Base-by-base conservation (phyloP, 1,140 invertebrate genomes). In the Euschistus heros region DNA sequence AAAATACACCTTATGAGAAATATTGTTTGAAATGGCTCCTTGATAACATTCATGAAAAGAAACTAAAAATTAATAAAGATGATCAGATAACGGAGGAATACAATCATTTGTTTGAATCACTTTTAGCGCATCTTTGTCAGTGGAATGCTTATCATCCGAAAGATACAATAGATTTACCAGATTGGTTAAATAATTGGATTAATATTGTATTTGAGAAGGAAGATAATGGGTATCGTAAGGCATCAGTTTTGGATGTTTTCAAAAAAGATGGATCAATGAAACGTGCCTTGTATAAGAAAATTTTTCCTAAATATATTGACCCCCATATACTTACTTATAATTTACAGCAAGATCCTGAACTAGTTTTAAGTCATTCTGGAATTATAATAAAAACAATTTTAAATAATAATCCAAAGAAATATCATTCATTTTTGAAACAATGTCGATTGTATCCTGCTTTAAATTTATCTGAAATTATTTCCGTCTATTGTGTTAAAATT, bases 1-100 rank as follows among this genome's bases (percentile, higher is more conserved):
- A 37, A 18, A 42, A 42, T 55, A 54, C 52, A 54, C 63, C 24
- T 5, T 57, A 13, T 57, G 27, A 64, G 6, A 64, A 55, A 64
- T 18, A 33, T 13, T 64, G 52, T 55, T 24, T 64, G 18, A 1
- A 20, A 15, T 64, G 63, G 63, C 37, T 64, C 30, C 10, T 64
- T 13, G 22, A 42, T 20, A n/a, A 30, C 14, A 37, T 64, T 7
- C 26, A 22, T 13, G 42, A 42, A 30, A 30, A 61, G 33, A 37
- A 37, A 37, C 33, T 37, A 10, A 37, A 13, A 2, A 10, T 6
- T 10, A 37, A n/a, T 3, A 7, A 42, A 22, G 18, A 61, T 61
- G 30, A 33, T 20, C 18, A 17, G 13, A 61, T 4, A 33, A 20
- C 18, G 15, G 10, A 2, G 17, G 17, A 47, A 14, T 55, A 64